Conservation (phyloP, 2,888 invertebrate genomes). For the Chrysolina oricalcia region DNA sequence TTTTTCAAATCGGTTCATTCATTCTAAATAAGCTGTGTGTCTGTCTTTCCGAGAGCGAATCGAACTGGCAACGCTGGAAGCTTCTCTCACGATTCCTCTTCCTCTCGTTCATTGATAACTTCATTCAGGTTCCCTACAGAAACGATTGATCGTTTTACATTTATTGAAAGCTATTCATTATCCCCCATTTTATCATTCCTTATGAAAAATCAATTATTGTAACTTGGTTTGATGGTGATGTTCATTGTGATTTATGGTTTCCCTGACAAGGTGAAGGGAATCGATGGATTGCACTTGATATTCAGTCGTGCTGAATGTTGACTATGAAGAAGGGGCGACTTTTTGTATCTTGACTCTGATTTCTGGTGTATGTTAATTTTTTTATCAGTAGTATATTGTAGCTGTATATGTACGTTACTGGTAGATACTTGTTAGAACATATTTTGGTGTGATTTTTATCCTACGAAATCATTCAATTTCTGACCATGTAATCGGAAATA, state of each 20-base stretch:
- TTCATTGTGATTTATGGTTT: slow-evolving; percentile 41
- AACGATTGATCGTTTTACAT: slow-evolving; percentile 34
- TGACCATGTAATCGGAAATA: no score
- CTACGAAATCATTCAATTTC: no score
- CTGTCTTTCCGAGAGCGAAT: not conserved
- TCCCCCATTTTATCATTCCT: slow-evolving; percentile 35
- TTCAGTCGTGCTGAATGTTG: not conserved
- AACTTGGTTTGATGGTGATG: slow-evolving; percentile 40
- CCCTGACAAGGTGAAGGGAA: slow-evolving; percentile 26
- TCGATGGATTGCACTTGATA: not conserved
- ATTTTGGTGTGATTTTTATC: no score
- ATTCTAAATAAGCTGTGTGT: no score
- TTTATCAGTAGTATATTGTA: no score
- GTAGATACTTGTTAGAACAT: no score
- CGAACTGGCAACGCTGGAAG: not conserved
- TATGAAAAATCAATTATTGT: slow-evolving; percentile 44
- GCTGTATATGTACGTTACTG: no score
- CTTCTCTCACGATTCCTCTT: not conserved
- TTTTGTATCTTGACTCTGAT: not conserved
- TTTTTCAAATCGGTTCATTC: no score
- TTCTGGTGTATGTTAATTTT: not conserved
- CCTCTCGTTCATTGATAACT: slow-evolving; percentile 15
- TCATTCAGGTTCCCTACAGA: slow-evolving; percentile 7
- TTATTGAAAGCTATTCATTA: slow-evolving; percentile 39
- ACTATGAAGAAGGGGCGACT: not conserved